Percentiles rank a stretch among this genome's conserved stretches.
Evolutionary conservation across 2,888 invertebrate species (phyloP).

Genomic region (Chrysina gloriosa): DNA sequence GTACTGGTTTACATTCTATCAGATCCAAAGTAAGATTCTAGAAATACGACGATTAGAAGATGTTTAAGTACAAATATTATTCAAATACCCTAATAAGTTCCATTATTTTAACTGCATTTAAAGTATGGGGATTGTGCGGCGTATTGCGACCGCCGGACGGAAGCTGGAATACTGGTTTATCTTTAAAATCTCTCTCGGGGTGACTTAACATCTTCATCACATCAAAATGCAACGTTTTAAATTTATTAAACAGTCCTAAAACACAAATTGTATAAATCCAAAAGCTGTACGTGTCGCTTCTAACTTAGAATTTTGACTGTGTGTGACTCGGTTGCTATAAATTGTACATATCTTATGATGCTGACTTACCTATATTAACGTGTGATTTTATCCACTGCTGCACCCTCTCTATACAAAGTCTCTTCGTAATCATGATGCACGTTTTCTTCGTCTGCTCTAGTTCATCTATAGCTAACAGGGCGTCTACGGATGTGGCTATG

Average conservation of each 20-base stretch:
- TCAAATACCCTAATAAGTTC: constrained; percentile 55
- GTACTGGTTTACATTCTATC: constrained; percentile 32
- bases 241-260: constrained; percentile 59
- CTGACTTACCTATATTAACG: constrained; percentile 53
- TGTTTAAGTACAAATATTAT: not conserved
- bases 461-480: constrained; percentile 69
- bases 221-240: constrained; percentile 57
- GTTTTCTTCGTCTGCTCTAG: constrained; percentile 65
- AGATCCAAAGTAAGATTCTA: constrained; percentile 44
- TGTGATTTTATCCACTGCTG: constrained; percentile 70
- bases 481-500: constrained; percentile 58
- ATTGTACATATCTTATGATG: no score
- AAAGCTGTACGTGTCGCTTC: no score
- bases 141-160: constrained; percentile 50
- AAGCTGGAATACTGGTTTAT: constrained; percentile 49
- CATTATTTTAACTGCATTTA: constrained; percentile 55
- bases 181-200: constrained; percentile 46
- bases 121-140: constrained; percentile 53
- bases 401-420: constrained; percentile 67
- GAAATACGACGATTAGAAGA: constrained; percentile 18
- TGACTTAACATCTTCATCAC: constrained; percentile 51
- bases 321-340: not conserved
- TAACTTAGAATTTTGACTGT: not conserved
- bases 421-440: constrained; percentile 67
- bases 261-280: no score